Conservation (phyloP, 1,140 invertebrate species). For the Lasaia peninsularis region DNA sequence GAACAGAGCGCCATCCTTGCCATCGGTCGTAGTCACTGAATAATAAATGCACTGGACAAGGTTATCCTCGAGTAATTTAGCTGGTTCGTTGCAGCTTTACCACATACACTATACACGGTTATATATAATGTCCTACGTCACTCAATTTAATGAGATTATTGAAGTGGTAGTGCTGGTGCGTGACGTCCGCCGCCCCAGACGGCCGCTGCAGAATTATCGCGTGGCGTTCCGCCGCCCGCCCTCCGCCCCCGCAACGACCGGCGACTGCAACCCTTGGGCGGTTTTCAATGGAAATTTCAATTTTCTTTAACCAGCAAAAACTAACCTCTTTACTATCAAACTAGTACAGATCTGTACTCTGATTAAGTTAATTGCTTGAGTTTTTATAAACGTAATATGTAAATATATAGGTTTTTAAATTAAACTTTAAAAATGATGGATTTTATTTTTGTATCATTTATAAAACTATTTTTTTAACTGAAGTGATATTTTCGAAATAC, state of each 20-base stretch:
- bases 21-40: conserved; percentile 65
- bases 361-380: too few species aligned
- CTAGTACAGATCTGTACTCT: too few species aligned
- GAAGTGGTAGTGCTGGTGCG: conserved; percentile 32
- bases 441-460: too few species aligned
- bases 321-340: background rate
- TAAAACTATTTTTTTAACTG: too few species aligned
- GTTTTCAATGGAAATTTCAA: conserved; percentile 6
- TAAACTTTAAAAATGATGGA: too few species aligned
- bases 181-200: conserved; percentile 51
- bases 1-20: conserved; percentile 69
- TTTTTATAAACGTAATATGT: too few species aligned
- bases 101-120: conserved; percentile 39
- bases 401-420: too few species aligned
- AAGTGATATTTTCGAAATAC: too few species aligned
- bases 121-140: conserved; percentile 56
- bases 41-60: conserved; percentile 70
- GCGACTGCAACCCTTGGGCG: conserved; percentile 23
- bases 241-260: conserved; percentile 31
- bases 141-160: conserved; percentile 61
- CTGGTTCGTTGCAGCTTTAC: conserved; percentile 32
- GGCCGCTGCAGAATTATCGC: conserved; percentile 59
- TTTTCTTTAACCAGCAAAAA: background rate
- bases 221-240: conserved; percentile 46
- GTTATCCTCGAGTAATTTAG: conserved; percentile 48